Base-by-base conservation (phyloP, 2,113 vertebrate genomes). In the Rhabdornis inornatus region DNA sequence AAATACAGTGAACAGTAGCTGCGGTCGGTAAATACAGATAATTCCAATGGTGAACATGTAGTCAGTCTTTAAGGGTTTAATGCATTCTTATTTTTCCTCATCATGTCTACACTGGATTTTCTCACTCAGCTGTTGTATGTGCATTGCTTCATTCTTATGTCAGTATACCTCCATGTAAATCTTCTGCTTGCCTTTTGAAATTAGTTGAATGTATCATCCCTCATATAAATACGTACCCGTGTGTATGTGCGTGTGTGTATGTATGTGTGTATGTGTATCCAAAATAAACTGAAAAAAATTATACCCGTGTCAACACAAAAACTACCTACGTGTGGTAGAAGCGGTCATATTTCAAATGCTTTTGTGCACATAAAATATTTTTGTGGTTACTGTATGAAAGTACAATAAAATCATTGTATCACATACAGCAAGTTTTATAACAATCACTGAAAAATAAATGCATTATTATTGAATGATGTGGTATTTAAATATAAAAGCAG, bases 401-500 rank as follows among this genome's bases (percentile, higher is more conserved):
- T 57, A 69, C 0, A 3, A 52, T 90, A 83, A 83, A 71, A 74
- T 93, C 92, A 96, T 60, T 95, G 77, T 95, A 94, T 87, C 45
- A 18, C 87, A 89, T 65, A 68, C 63, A 95, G 63, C 69, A 75
- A 92, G 79, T 77, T 96, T 95, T 95, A 35, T 96, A 96, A 87
- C 53, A 64, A 59, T 90, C 94, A 88, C 94, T 71, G 68, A 83
- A 94, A 94, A 95, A 97, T 61, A 97, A 96, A 97, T 97, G 94
- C 96, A 93, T 88, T 97, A 97, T 95, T 97, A 97, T 80, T 97
- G 97, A 97, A 97, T 97, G 95, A 97, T 95, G 92, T 87, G 96
- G 89, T 97, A 95, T 95, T 98, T 96, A 96, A 97, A 97, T 98
- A 97, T 96, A 97, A 97, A 97, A 97, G 96, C 95, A 96, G 94